A percentile compares a stretch with the other conserved stretches of the same genome.
These are phyloP conservation scores for Aphyosemion australe DNA, from an alignment of 2,113 vertebrate species.

Conservation along the genomic window DNA sequence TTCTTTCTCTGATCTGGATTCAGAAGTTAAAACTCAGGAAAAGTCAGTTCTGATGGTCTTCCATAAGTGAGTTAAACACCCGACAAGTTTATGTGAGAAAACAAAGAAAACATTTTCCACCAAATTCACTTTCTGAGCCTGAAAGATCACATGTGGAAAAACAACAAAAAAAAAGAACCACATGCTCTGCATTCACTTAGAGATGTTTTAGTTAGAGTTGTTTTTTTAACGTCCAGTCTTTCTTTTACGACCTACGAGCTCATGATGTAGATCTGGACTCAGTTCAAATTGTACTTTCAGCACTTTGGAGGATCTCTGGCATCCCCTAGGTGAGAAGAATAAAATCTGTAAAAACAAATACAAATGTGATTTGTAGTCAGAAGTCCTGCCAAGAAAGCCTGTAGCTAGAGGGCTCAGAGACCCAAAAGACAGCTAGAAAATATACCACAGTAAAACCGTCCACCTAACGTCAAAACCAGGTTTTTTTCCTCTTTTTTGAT, in stretches of 20 bases:
- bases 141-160: background rate
- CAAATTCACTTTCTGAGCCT: background rate
- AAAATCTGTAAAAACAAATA: constrained; percentile 27
- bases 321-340: constrained; percentile 63
- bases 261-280: constrained; percentile 58
- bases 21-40: background rate
- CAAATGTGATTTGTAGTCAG: constrained; percentile 54
- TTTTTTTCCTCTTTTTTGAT: constrained; percentile 48
- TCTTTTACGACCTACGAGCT: constrained; percentile 50
- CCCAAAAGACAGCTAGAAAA: constrained; percentile 50
- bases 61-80: background rate
- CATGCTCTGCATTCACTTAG: constrained; percentile 38
- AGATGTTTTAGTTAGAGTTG: constrained; percentile 37
- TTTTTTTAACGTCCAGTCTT: constrained; percentile 38
- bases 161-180: background rate
- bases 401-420: constrained; percentile 53
- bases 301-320: constrained; percentile 55
- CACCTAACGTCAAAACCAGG: constrained; percentile 48
- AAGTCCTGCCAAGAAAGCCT: constrained; percentile 63
- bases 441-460: constrained; percentile 37
- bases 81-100: background rate
- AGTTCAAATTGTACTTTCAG: constrained; percentile 54
- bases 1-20: background rate
- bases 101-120: background rate
- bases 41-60: background rate